phyloP scores from a whole-genome alignment of 2,797 vertebrate genomes.

The Huso huso region DNA sequence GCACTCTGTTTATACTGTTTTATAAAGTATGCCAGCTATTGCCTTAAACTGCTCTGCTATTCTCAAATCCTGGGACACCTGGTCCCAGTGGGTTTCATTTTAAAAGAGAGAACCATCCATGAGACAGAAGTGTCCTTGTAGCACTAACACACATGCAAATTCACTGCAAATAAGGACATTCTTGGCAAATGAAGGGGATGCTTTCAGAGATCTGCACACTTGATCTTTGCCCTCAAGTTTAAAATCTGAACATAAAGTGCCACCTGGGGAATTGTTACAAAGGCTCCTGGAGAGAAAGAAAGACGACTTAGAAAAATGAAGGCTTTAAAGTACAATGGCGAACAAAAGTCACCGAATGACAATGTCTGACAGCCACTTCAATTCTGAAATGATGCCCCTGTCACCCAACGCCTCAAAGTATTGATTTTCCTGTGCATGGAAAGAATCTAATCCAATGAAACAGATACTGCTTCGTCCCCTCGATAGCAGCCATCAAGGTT shows the following conservation, averaged over 20 bases:
- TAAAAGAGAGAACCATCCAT: conserved; percentile 53
- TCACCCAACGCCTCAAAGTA: conserved; percentile 70
- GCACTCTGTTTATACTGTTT: conserved; percentile 37
- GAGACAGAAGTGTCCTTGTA: conserved; percentile 53
- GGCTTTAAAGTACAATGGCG: conserved; percentile 85
- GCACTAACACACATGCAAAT: conserved; percentile 59
- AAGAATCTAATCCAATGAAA: conserved; percentile 80
- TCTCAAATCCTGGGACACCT: conserved; percentile 47
- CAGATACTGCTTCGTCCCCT: conserved; percentile 57
- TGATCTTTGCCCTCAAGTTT: conserved; percentile 72
- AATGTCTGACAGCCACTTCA: conserved; percentile 88
- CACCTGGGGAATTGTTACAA: conserved; percentile 76
- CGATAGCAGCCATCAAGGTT: conserved; percentile 87
- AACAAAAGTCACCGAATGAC: conserved; percentile 94
- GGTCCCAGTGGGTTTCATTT: conserved; percentile 54
- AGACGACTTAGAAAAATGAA: conserved; percentile 80
- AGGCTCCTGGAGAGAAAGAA: conserved; percentile 44
- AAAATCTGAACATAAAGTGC: conserved; percentile 66
- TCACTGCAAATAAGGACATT: conserved; percentile 51
- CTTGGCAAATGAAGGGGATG: conserved; percentile 45
- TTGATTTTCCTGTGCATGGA: conserved; percentile 80
- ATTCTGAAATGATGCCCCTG: conserved; percentile 89
- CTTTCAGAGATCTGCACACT: conserved; percentile 56
- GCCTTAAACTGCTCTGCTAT: conserved; percentile 49
- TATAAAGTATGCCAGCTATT: conserved; percentile 27